phyloP scores from a whole-genome alignment of 2,888 invertebrate genomes.

The Drosophila parthenogenetica region DNA sequence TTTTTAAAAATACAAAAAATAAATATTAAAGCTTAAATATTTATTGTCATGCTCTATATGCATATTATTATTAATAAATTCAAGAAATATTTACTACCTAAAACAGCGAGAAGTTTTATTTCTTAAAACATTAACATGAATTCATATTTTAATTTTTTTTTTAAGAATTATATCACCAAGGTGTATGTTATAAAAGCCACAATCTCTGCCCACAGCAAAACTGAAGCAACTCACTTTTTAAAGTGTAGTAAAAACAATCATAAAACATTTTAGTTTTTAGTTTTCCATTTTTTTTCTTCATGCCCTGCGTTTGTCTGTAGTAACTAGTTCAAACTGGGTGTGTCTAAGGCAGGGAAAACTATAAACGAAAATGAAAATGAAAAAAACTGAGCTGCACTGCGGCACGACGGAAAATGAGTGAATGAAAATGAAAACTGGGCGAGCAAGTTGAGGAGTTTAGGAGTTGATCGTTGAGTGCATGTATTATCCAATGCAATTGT shows the following conservation, averaged over 20 bases:
- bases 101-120: no score
- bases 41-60: no score
- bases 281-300: background rate
- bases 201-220: background rate
- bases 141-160: no score
- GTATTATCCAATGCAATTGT: constrained; percentile 64
- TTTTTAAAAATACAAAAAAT: background rate
- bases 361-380: background rate
- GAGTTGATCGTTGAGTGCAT: constrained; percentile 7
- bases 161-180: no score
- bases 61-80: no score
- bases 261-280: constrained; percentile 27
- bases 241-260: constrained; percentile 34
- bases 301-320: constrained; percentile 40
- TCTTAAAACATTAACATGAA: no score
- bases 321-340: constrained; percentile 59
- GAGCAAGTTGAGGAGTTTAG: constrained; percentile 26
- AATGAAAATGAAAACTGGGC: constrained; percentile 60
- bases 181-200: no score
- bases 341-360: constrained; percentile 37
- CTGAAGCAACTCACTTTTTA: background rate
- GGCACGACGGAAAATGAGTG: constrained; percentile 34
- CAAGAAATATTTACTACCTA: no score
- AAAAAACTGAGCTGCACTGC: background rate
- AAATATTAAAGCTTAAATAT: no score